Evolutionary conservation across 2,797 vertebrate genomes (phyloP).

Genomic region (Schizothorax lantsangensis): DNA sequence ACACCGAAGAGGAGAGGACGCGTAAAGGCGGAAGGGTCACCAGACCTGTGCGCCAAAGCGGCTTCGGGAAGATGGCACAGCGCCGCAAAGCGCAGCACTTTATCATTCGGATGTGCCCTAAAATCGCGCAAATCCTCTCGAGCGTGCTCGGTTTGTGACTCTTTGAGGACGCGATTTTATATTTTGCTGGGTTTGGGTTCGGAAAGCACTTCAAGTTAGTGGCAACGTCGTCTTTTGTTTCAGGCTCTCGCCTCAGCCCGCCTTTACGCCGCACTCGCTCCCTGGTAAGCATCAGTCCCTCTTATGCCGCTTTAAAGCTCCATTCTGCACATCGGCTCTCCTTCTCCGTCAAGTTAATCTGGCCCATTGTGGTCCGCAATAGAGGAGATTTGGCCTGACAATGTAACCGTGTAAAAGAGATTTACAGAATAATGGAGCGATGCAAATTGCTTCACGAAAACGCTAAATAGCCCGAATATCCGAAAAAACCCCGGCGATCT

Average conservation of each 20-base stretch:
- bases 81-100: slow-evolving; percentile 84
- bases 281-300: slow-evolving; percentile 82
- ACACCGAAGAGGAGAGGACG: slow-evolving; percentile 73
- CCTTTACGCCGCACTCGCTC: slow-evolving; percentile 84
- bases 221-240: slow-evolving; percentile 72
- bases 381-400: slow-evolving; percentile 84
- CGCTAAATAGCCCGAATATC: slow-evolving; percentile 70
- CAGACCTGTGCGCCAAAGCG: slow-evolving; percentile 80
- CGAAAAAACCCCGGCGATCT: slow-evolving; percentile 17
- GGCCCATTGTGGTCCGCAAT: slow-evolving; percentile 87
- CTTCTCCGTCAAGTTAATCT: slow-evolving; percentile 94
- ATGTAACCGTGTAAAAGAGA: slow-evolving; percentile 94
- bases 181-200: not conserved
- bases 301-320: slow-evolving; percentile 90
- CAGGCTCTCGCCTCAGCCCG: slow-evolving; percentile 78
- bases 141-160: not conserved
- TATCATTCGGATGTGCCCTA: slow-evolving; percentile 63
- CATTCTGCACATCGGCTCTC: slow-evolving; percentile 89
- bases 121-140: slow-evolving; percentile 42
- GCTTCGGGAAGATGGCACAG: slow-evolving; percentile 79
- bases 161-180: slow-evolving; percentile 8
- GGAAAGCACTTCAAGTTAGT: slow-evolving; percentile 37
- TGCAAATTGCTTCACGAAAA: slow-evolving; percentile 96
- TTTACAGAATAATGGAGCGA: slow-evolving; percentile 90
- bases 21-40: slow-evolving; percentile 89